Evolutionary conservation across 2,888 invertebrate genomes (phyloP).

Genomic region (Mesorhabditis spiculigera): DNA sequence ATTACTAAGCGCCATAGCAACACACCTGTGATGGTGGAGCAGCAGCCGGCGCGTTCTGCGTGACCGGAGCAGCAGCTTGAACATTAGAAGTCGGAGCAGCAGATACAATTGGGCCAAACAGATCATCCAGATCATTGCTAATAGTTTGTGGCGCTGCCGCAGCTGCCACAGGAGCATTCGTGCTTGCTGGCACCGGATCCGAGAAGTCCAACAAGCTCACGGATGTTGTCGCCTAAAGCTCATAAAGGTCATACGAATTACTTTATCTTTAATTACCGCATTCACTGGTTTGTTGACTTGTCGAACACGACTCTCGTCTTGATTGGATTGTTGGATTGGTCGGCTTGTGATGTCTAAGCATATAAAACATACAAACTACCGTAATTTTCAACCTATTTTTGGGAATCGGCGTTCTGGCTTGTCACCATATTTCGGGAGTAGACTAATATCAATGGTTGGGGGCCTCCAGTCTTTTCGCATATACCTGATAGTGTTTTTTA

Average conservation of each 20-base stretch:
- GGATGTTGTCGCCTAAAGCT: slow-evolving; percentile 57
- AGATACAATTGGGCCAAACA: slow-evolving; percentile 49
- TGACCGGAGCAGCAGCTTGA: not conserved
- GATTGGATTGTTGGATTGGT: too few relatives aligned
- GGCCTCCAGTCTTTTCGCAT: not conserved
- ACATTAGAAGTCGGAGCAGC: slow-evolving; percentile 20
- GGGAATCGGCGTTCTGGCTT: not conserved
- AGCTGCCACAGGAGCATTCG: too few relatives aligned
- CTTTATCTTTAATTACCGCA: too few relatives aligned
- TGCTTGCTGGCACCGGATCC: not conserved
- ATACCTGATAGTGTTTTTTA: not conserved
- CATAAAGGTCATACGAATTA: too few relatives aligned
- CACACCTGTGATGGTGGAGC: too few relatives aligned
- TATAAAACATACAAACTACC: too few relatives aligned
- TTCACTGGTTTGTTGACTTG: too few relatives aligned
- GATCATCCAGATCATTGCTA: slow-evolving; percentile 43
- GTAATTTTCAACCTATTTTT: not conserved
- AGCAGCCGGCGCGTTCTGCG: too few relatives aligned
- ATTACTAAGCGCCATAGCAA: too few relatives aligned
- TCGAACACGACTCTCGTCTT: too few relatives aligned
- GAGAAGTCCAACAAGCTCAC: not conserved
- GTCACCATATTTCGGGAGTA: not conserved
- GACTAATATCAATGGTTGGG: slow-evolving; percentile 1
- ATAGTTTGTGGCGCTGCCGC: not conserved
- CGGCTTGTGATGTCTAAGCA: too few relatives aligned